Evolutionary conservation across 2,797 vertebrate species (phyloP).

Genomic region (Cercopithecus neglectus): DNA sequence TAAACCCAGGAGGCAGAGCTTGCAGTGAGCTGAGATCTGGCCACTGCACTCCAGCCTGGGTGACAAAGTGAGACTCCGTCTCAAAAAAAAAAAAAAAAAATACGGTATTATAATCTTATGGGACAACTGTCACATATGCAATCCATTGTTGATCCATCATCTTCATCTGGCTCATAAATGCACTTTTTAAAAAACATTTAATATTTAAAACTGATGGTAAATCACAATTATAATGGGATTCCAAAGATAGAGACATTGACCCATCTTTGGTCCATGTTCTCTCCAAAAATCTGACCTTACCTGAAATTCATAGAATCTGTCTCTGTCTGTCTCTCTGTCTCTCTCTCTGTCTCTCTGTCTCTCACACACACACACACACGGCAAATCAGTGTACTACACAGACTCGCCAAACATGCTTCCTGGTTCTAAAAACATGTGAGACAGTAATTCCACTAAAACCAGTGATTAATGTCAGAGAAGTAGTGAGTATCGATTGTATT

Average conservation of each 20-base stretch:
- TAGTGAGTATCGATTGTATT: background rate
- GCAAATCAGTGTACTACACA: background rate
- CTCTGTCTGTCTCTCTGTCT: background rate
- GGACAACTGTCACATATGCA: background rate
- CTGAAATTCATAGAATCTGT: background rate
- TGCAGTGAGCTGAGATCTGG: too few species aligned
- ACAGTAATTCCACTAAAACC: background rate
- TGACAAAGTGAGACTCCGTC: accelerated
- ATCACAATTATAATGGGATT: background rate
- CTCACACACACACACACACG: background rate
- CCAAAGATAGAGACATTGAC: background rate
- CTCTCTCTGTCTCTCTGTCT: too few species aligned
- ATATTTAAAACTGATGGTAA: background rate
- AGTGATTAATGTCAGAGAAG: background rate
- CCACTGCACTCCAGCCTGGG: background rate
- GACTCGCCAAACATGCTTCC: background rate
- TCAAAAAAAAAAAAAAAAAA: background rate
- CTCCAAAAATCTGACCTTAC: background rate
- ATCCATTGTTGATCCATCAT: background rate
- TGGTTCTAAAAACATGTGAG: background rate
- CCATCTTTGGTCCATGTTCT: background rate
- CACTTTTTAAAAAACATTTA: background rate
- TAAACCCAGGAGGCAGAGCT: too few species aligned
- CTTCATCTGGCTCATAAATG: background rate
- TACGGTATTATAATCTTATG: background rate